Evolutionary conservation across 2,888 invertebrate species (phyloP), one percentile per base, ranked within the genome.

Genomic region (Drosophila ustulata): DNA sequence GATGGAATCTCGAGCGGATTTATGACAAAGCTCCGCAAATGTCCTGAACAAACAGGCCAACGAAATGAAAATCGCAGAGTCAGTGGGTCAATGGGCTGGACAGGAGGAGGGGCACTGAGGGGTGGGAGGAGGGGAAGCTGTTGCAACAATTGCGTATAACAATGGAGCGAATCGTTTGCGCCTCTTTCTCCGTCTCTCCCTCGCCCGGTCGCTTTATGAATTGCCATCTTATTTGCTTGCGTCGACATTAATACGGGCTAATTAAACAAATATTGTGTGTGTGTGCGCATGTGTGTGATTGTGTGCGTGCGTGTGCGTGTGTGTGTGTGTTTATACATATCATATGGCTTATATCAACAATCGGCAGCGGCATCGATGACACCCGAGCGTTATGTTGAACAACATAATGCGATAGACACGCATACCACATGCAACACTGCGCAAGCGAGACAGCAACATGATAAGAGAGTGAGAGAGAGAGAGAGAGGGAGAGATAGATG

Each of bases 161-260:
- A 87, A 81, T 84, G 75, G 7, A 41, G 39, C 53, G 32, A 43
- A 39, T 37, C 37, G 39, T 53, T 53, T 34, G 50, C 50, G 25
- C 18, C n/a, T 8, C 47, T 13, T 13, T 30, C 28, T n/a, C 13
- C n/a, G 13, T 47, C 30, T 6, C 32, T 28, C 4, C 28, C 47
- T 47, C 25, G 66, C 18, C 34, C 49, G 32, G 32, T 73, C 50
- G 69, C 76, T 74, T 81, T 77, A 68, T 68, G 65, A 61, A 62
- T 59, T 63, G 61, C 75, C 71, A 72, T 71, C 87, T 82, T 86
- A 68, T 82, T 80, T 86, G 74, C 82, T 68, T 72, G 68, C 73
- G 77, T 73, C 79, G 79, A 57, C 85, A 85, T 88, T 85, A 85
- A 85, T 88, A 77, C 75, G 81, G 71, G 85, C 85, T 85, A 88